Evolutionary conservation across 1,140 invertebrate genomes (phyloP).

Genomic region (Dendroctonus valens): DNA sequence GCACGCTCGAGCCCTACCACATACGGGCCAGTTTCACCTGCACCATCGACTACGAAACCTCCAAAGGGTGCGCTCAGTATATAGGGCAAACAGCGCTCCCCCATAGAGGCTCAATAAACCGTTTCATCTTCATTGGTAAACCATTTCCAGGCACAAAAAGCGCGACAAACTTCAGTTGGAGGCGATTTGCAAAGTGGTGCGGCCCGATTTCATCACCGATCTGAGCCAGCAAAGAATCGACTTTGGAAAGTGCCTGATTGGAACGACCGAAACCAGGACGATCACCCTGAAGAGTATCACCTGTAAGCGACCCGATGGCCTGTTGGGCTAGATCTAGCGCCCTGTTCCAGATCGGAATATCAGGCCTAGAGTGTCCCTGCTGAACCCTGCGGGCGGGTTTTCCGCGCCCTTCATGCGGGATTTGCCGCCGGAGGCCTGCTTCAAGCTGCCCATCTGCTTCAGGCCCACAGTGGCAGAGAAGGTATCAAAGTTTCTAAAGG

Average conservation of each 20-base stretch:
- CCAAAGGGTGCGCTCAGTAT: not conserved
- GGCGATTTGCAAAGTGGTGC: conserved; percentile 36
- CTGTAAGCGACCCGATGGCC: conserved; percentile 19
- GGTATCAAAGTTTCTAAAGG: too few species aligned
- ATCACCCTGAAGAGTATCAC: conserved; percentile 40
- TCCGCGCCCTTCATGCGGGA: conserved; percentile 17
- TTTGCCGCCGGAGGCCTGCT: conserved; percentile 27
- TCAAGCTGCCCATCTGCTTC: conserved; percentile 34
- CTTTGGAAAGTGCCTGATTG: conserved; percentile 38
- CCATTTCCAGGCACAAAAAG: conserved; percentile 12
- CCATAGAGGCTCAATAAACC: not conserved
- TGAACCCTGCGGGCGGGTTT: conserved; percentile 33
- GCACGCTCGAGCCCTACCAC: conserved; percentile 37
- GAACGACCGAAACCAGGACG: conserved; percentile 18
- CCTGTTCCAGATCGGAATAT: conserved; percentile 30
- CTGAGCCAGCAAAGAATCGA: conserved; percentile 40
- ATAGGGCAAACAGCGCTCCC: not conserved
- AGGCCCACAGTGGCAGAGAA: not conserved
- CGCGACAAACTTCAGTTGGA: conserved; percentile 37
- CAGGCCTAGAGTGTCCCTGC: conserved; percentile 17
- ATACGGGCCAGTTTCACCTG: conserved; percentile 37
- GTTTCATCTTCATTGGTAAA: not conserved
- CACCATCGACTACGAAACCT: conserved; percentile 28
- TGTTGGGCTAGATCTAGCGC: not conserved
- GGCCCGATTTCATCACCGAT: conserved; percentile 41